Percentiles rank a stretch among this genome's conserved stretches.
phyloP scores from a whole-genome alignment of 2,888 invertebrate species.

The Timema podura region DNA sequence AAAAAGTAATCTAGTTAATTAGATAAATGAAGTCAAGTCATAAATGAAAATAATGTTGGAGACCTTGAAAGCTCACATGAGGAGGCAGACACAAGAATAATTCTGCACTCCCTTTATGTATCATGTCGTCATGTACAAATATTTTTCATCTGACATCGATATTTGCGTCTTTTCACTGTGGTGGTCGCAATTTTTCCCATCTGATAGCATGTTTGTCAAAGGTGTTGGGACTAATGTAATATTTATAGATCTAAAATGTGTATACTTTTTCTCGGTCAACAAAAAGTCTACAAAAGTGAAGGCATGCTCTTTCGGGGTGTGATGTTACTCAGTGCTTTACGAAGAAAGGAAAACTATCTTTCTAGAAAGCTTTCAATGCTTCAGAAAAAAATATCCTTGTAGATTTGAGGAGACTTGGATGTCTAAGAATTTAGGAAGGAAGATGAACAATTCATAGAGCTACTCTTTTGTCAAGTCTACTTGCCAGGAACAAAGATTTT shows the following conservation, averaged over 20 bases:
- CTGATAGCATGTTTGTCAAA: constrained; percentile 1
- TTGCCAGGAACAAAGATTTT: background rate
- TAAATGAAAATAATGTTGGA: background rate
- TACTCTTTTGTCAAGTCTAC: background rate
- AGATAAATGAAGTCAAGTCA: background rate
- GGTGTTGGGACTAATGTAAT: background rate
- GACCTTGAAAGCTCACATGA: background rate
- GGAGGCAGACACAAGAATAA: background rate
- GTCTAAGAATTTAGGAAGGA: background rate
- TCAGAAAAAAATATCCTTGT: background rate
- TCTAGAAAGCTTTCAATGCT: background rate
- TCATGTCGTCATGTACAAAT: background rate
- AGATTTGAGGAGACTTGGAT: background rate
- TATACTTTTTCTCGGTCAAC: background rate
- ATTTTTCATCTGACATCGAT: background rate
- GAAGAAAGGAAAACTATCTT: background rate
- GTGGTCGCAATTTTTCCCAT: background rate
- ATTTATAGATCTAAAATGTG: background rate
- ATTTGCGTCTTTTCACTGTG: constrained; percentile 6
- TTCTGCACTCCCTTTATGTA: background rate
- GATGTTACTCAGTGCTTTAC: background rate
- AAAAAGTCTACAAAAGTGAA: background rate
- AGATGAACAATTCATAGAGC: background rate
- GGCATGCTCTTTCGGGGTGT: background rate
- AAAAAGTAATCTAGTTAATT: background rate